Evolutionary conservation across 2,888 invertebrate species (phyloP), one percentile per base, ranked within the genome.

Genomic region (Arge pagana): DNA sequence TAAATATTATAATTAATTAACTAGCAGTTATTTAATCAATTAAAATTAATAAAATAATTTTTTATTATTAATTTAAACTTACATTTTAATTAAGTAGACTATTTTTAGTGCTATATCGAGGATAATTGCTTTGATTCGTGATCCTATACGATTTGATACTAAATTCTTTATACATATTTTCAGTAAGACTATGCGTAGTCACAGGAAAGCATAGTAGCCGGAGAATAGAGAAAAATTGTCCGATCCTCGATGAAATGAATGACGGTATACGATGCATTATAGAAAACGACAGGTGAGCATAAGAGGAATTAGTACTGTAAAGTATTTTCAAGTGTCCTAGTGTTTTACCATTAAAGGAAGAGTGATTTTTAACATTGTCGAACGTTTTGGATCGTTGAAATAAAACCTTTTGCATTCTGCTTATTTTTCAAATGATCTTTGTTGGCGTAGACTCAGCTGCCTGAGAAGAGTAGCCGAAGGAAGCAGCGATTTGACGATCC

Each of bases 401-500:
- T 7, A 37, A 21, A 7, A 23, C n/a, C 15, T 13, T 33, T 45
- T 30, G 13, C 16, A 36, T 53, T 50, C 19, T 8, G 28, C 31
- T 13, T 6, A 24, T 24, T 11, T 15, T 48, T 24, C 8, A 55
- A 40, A 23, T n/a, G 26, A 26, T 26, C 21, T 23, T 40, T 30
- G 36, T 26, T 42, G 19, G 2, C 72, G 1, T 73, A 90, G 93
- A 56, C 78, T 92, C 59, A 88, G 90, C 67, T 96, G 95, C 66
- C 82, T 95, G 54, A 81, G 89, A 4, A 83, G 86, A 60, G 87
- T 96, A 62, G 82, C 85, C 50, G 85, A 85, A 64, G 88, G 88
- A 1, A 83, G 85, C 1, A 94, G 89, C 1, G 94, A 96, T 75
- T 88, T 95, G 66, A 87, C 91, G 0, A 86, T 90, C 8, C 84